Conservation (phyloP, 2,113 vertebrate genomes). For the Cygnus atratus region DNA sequence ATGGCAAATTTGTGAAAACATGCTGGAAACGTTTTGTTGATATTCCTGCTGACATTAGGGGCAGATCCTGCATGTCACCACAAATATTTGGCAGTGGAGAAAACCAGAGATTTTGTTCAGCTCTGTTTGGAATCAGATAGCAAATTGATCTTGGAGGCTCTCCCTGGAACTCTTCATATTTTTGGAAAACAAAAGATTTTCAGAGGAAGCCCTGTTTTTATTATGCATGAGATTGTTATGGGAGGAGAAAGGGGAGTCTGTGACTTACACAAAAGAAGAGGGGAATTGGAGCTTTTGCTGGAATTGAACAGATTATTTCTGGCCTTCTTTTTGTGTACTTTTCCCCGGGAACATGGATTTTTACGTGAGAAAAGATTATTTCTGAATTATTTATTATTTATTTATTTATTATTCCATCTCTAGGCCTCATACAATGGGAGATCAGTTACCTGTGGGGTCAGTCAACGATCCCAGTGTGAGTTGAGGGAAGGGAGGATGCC, state of each 20-base stretch:
- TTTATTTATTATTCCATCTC: constrained; percentile 3
- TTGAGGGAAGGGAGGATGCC: neutral
- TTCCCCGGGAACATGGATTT: constrained; percentile 60
- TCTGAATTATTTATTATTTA: constrained; percentile 55
- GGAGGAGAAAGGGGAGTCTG: constrained; percentile 62
- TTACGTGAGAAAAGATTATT: constrained; percentile 63
- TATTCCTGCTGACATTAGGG: constrained; percentile 75
- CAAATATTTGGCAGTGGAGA: constrained; percentile 75
- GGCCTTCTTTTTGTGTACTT: constrained; percentile 55
- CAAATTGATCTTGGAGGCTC: constrained; percentile 65
- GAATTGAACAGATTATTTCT: constrained; percentile 62
- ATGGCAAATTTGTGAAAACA: constrained; percentile 75
- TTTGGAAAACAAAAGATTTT: constrained; percentile 72
- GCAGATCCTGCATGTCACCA: constrained; percentile 75
- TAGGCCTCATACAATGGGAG: neutral
- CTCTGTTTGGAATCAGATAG: constrained; percentile 71
- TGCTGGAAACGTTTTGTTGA: constrained; percentile 74
- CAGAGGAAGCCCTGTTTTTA: constrained; percentile 67
- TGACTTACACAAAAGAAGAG: constrained; percentile 48
- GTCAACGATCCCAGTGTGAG: neutral
- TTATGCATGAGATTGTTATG: constrained; percentile 67
- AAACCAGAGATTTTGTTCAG: constrained; percentile 66
- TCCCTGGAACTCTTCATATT: constrained; percentile 66
- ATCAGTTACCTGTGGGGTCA: constrained; percentile 52
- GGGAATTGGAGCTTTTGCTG: constrained; percentile 48